These are phyloP conservation scores for Scomber scombrus DNA, from an alignment of 2,113 vertebrate species.

Conservation along the genomic window DNA sequence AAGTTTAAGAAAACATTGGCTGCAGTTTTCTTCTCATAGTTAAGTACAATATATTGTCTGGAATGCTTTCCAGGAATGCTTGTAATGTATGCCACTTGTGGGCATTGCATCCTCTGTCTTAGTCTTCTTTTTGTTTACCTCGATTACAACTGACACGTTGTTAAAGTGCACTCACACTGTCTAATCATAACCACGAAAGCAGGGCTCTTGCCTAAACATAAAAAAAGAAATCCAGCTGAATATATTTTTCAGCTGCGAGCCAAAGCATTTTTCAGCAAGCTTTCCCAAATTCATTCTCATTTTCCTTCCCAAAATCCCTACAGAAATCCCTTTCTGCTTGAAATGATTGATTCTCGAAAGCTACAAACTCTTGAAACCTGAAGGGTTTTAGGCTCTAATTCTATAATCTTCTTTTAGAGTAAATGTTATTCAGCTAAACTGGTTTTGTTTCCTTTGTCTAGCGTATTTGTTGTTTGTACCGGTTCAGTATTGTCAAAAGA, in stretches of 20 bases:
- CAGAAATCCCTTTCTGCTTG: not conserved
- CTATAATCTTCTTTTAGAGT: not conserved
- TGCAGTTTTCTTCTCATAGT: too few relatives aligned
- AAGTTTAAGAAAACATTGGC: too few relatives aligned
- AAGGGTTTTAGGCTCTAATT: too few relatives aligned
- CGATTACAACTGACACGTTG: too few relatives aligned
- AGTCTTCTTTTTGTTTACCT: too few relatives aligned
- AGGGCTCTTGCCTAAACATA: not conserved
- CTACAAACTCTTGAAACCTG: not conserved
- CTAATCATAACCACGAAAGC: not conserved
- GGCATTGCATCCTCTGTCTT: too few relatives aligned
- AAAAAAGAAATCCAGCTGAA: not conserved
- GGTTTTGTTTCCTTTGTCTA: not conserved
- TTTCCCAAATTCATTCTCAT: not conserved
- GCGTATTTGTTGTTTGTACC: not conserved
- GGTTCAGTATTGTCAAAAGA: constrained; percentile 8
- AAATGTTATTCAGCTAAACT: not conserved
- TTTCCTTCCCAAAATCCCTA: not conserved
- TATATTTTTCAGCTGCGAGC: not conserved
- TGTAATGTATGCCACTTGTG: too few relatives aligned
- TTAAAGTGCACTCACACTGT: not conserved
- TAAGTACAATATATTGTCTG: too few relatives aligned
- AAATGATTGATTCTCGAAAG: not conserved
- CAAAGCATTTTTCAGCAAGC: not conserved
- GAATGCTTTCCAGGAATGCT: too few relatives aligned